Conservation (phyloP, 1,140 invertebrate genomes). For the Drosophila seguyi region DNA sequence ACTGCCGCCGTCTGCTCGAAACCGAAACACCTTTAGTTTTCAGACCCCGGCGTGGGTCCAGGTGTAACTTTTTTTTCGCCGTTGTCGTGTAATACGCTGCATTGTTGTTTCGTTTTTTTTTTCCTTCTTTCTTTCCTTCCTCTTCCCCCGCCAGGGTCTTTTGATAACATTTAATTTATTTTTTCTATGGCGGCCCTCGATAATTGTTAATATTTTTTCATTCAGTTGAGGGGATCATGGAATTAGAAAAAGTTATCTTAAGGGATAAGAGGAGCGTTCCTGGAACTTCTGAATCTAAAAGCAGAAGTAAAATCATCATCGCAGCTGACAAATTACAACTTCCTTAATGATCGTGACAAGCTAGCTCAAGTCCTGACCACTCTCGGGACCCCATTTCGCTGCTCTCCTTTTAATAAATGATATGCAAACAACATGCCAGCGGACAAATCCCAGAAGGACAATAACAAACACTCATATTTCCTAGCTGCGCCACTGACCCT, state of each 20-base stretch:
- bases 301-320: not conserved
- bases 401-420: constrained; percentile 61
- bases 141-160: constrained; percentile 31
- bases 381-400: constrained; percentile 3
- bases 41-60: constrained; percentile 67
- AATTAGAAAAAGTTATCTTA: not conserved
- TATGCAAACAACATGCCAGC: constrained; percentile 68
- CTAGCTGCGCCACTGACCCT: constrained; percentile 46
- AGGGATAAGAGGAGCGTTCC: constrained; percentile 6
- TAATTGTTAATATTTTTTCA: constrained; percentile 59
- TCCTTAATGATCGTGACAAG: constrained; percentile 12
- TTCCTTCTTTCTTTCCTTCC: constrained; percentile 22
- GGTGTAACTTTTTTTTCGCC: constrained; percentile 71
- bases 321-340: constrained; percentile 13
- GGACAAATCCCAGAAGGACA: constrained; percentile 55
- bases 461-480: constrained; percentile 77
- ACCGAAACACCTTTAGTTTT: constrained; percentile 74
- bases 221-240: constrained; percentile 10
- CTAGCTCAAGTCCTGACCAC: constrained; percentile 31
- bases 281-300: constrained; percentile 2
- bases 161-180: constrained; percentile 63
- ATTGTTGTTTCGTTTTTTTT: constrained; percentile 59
- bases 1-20: constrained; percentile 54
- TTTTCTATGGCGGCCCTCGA: constrained; percentile 24
- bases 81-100: constrained; percentile 40